phyloP scores from a whole-genome alignment of 2,113 vertebrate species.

The Canis aureus region DNA sequence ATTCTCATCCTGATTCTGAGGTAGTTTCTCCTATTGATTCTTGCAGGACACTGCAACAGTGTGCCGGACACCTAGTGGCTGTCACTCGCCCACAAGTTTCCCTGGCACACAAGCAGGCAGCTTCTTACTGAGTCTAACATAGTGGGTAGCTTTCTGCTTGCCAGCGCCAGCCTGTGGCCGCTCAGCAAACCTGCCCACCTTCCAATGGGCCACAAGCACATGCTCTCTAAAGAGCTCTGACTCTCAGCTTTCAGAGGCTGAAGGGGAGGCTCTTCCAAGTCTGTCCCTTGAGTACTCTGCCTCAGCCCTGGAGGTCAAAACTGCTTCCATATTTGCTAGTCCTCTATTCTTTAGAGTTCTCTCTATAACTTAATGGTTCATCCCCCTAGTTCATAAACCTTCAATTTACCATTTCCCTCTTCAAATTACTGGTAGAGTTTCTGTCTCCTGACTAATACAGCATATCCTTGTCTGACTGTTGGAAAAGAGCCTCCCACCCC shows the following conservation, averaged over 20 bases:
- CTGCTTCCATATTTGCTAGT: neutral
- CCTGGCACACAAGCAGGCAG: neutral
- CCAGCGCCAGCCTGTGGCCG: neutral
- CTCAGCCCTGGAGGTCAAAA: neutral
- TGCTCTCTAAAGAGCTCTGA: neutral
- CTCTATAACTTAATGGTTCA: neutral
- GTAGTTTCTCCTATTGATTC: neutral
- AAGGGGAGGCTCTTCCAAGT: neutral
- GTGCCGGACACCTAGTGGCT: neutral
- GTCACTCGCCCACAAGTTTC: neutral
- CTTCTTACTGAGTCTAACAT: neutral
- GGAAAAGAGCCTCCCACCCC: fast-evolving
- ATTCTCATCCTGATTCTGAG: neutral
- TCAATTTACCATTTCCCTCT: neutral
- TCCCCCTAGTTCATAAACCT: neutral
- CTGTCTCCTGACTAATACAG: neutral
- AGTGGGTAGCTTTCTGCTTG: neutral
- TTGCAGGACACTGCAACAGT: neutral
- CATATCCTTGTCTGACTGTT: neutral
- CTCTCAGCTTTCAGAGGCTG: neutral
- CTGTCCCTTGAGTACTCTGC: neutral
- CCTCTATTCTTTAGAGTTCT: neutral
- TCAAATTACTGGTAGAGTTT: neutral
- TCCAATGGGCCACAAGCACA: neutral
- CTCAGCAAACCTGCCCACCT: neutral